phyloP scores from a whole-genome alignment of 2,888 invertebrate genomes.

The Camptogramma bilineatum region DNA sequence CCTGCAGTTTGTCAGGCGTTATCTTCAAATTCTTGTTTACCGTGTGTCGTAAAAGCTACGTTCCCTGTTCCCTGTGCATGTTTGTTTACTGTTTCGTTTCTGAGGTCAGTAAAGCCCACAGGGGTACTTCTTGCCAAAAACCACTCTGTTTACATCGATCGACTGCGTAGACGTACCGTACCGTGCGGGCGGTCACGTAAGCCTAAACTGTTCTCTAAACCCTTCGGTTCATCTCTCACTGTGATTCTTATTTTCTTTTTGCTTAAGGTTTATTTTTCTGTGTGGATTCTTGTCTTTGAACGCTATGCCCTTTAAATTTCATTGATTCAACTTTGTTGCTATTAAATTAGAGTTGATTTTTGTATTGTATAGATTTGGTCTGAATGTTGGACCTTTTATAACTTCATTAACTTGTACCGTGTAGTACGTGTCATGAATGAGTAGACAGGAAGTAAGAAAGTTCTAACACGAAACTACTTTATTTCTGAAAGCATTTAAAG shows the following conservation, averaged over 20 bases:
- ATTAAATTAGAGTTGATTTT: constrained; percentile 11
- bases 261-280: constrained; percentile 23
- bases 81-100: constrained; percentile 16
- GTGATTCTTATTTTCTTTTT: constrained; percentile 20
- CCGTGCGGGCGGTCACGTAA: constrained; percentile 45
- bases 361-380: constrained; percentile 22
- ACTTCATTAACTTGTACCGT: constrained; percentile 15
- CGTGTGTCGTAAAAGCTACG: constrained; percentile 14
- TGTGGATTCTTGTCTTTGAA: constrained; percentile 2
- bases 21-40: constrained; percentile 5
- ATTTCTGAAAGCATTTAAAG: background rate
- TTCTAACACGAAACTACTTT: constrained; percentile 16
- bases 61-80: constrained; percentile 12
- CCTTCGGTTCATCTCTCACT: constrained; percentile 22
- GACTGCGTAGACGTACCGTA: constrained; percentile 24
- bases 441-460: constrained; percentile 26
- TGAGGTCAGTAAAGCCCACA: constrained; percentile 29
- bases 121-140: constrained; percentile 36
- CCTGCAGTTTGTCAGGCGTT: background rate
- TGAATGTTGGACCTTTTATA: constrained; percentile 19
- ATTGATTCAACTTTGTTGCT: constrained; percentile 7
- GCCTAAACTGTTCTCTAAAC: constrained; percentile 28
- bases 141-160: constrained; percentile 33
- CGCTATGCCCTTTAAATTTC: constrained; percentile 26
- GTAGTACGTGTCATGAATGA: constrained; percentile 1